These are phyloP conservation scores for Gasterosteus nipponicus DNA, from an alignment of 2,113 vertebrate species.

Conservation along the genomic window DNA sequence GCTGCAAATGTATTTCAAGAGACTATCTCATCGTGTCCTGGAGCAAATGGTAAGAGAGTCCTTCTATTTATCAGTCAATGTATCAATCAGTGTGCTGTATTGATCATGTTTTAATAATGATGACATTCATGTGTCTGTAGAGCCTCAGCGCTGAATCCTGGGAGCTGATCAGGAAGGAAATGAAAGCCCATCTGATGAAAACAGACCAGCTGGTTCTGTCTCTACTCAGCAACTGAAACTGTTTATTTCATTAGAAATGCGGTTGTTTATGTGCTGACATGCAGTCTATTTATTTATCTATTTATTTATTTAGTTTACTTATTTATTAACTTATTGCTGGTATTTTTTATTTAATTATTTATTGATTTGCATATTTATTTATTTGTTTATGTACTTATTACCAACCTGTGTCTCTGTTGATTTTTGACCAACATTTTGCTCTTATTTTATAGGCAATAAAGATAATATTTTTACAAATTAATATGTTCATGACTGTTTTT, in stretches of 20 bases:
- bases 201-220: neutral
- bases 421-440: neutral
- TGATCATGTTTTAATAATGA: neutral
- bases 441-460: constrained; percentile 13
- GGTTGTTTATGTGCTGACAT: neutral
- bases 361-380: neutral
- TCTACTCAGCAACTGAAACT: neutral
- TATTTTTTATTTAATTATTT: neutral
- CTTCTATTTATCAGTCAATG: neutral
- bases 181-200: constrained; percentile 47
- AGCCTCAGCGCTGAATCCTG: constrained; percentile 61
- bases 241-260: neutral
- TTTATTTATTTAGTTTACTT: neutral
- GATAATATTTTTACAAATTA: neutral
- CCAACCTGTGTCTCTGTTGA: neutral
- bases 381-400: neutral
- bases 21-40: constrained; percentile 33
- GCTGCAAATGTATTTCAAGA: too few relatives aligned
- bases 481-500: constrained; percentile 20
- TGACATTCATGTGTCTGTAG: constrained; percentile 44
- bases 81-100: neutral
- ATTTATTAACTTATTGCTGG: neutral
- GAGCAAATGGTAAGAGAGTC: constrained; percentile 1
- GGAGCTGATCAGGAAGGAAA: constrained; percentile 70
- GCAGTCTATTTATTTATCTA: neutral